phyloP scores from a whole-genome alignment of 1,140 invertebrate species.

The Bursaphelenchus mucronatus region DNA sequence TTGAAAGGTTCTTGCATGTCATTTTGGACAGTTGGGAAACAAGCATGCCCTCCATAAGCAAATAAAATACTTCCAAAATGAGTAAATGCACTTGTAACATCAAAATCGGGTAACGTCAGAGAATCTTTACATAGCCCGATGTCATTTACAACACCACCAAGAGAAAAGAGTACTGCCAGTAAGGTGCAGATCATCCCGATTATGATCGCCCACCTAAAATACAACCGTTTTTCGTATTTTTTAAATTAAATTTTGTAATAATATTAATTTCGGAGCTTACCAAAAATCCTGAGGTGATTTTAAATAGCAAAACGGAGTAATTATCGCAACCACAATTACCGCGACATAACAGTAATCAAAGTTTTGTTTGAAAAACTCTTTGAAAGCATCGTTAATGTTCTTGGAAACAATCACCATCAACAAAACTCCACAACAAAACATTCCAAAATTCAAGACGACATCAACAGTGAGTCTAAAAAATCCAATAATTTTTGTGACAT shows the following conservation, averaged over 20 bases:
- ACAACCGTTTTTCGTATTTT: background rate
- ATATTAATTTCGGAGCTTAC: background rate
- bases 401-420: constrained; percentile 1
- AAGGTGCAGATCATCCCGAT: constrained; percentile 5
- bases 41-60: constrained; percentile 67
- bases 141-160: constrained; percentile 20
- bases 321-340: background rate
- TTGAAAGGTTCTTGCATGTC: constrained; percentile 64
- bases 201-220: constrained; percentile 57
- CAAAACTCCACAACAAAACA: background rate
- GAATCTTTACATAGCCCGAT: constrained; percentile 8
- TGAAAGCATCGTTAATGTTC: constrained; percentile 11
- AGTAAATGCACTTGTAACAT: constrained; percentile 2
- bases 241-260: background rate
- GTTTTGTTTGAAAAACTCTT: background rate
- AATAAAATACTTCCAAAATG: constrained; percentile 65
- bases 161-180: constrained; percentile 15
- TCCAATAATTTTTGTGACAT: too few relatives aligned
- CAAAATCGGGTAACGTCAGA: background rate
- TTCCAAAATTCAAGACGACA: too few relatives aligned
- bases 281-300: constrained; percentile 14
- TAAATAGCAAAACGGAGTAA: constrained; percentile 3
- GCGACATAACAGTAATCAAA: constrained; percentile 3
- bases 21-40: constrained; percentile 71
- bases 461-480: too few relatives aligned